Conservation (phyloP, 2,888 invertebrate genomes). For the Capitulum mitella region DNA sequence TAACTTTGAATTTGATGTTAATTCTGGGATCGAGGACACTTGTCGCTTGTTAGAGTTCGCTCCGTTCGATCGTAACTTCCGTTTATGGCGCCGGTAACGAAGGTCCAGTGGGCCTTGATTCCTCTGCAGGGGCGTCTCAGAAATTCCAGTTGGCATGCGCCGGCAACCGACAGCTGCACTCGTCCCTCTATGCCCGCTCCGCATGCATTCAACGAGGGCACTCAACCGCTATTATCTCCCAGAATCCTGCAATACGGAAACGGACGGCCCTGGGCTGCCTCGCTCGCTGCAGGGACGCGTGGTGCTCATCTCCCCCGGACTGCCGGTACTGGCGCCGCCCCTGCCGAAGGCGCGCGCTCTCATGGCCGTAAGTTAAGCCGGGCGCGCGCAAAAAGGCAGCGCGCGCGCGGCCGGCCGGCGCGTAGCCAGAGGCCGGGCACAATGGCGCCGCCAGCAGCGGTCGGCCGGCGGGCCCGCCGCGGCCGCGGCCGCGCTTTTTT, state of each 20-base stretch:
- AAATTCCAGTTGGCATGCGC: too few species aligned
- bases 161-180: too few species aligned
- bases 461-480: neutral
- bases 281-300: too few species aligned
- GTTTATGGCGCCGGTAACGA: neutral
- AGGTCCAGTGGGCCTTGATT: neutral
- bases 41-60: neutral
- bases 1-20: neutral
- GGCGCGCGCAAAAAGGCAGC: conserved; percentile 2
- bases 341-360: neutral
- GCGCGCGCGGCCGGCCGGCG: neutral
- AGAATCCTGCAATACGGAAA: too few species aligned
- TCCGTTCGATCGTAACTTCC: neutral
- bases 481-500: neutral
- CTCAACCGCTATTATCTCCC: too few species aligned
- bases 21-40: neutral
- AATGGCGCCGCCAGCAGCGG: neutral
- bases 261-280: too few species aligned
- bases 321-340: neutral
- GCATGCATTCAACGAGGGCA: too few species aligned
- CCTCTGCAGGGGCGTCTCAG: neutral
- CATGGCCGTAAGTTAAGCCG: neutral
- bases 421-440: neutral
- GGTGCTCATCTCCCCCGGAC: neutral
- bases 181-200: too few species aligned